Evolutionary conservation across 2,113 vertebrate genomes (phyloP).

Genomic region (Cyanoderma ruficeps): DNA sequence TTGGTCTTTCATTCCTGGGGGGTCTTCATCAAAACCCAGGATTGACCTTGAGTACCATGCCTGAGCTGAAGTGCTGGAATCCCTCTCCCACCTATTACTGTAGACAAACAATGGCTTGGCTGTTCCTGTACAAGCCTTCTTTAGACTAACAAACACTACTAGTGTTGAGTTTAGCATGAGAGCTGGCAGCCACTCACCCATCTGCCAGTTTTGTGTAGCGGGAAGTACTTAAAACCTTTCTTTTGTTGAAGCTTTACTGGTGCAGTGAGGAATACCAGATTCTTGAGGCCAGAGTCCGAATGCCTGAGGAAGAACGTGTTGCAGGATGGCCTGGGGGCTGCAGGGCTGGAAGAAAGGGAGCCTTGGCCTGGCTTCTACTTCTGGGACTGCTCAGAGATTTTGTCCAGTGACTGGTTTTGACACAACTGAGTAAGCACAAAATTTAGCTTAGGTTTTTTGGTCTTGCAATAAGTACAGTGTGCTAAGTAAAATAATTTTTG

Average conservation of each 20-base stretch:
- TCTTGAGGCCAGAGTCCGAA: neutral
- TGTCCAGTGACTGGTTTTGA: neutral
- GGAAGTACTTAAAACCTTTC: neutral
- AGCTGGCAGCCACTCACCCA: neutral
- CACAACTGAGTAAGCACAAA: neutral
- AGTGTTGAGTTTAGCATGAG: rapidly evolving
- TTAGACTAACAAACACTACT: neutral
- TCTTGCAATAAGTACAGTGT: neutral
- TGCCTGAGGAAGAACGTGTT: neutral
- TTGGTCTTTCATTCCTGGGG: neutral
- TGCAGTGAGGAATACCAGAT: neutral
- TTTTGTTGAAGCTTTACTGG: neutral
- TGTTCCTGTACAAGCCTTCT: neutral
- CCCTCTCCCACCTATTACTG: neutral
- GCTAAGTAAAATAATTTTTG: neutral
- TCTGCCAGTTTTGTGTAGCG: neutral
- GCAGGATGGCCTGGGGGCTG: neutral
- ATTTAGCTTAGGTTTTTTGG: neutral
- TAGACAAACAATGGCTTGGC: neutral
- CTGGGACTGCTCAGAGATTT: neutral
- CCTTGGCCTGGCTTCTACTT: neutral
- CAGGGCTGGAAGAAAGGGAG: neutral
- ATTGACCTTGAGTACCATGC: neutral
- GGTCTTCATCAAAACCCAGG: neutral
- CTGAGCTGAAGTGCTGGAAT: neutral